Conservation (phyloP, 2,797 vertebrate species). For the Catamblyrhynchus diadema region DNA sequence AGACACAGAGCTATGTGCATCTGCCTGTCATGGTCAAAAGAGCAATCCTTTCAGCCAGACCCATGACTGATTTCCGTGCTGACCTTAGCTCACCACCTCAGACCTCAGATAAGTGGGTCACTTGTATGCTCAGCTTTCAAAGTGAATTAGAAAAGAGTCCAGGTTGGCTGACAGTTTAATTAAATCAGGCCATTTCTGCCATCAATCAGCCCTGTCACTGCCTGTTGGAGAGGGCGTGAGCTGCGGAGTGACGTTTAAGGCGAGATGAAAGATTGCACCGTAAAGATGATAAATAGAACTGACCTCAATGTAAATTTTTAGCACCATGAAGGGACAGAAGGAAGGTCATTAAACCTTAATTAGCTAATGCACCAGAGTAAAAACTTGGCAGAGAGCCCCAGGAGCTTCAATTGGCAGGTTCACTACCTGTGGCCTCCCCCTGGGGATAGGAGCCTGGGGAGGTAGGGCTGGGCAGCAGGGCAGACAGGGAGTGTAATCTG, state of each 20-base stretch:
- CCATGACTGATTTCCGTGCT: constrained; percentile 11
- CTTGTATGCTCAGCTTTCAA: constrained; percentile 38
- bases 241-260: constrained; percentile 9
- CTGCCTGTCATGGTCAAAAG: constrained; percentile 44
- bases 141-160: constrained; percentile 39
- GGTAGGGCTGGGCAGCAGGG: neutral
- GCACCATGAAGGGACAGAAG: neutral
- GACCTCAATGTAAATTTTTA: constrained; percentile 49
- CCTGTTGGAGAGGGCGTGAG: constrained; percentile 20
- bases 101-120: constrained; percentile 63
- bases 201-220: constrained; percentile 44
- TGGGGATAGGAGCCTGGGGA: neutral
- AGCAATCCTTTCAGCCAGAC: constrained; percentile 27
- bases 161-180: constrained; percentile 71
- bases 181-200: constrained; percentile 62
- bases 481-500: neutral
- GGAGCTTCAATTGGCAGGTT: neutral
- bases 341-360: constrained; percentile 7
- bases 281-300: constrained; percentile 58
- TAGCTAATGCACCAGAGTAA: constrained; percentile 7
- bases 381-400: neutral
- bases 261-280: neutral
- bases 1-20: neutral
- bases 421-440: neutral
- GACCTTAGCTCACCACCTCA: constrained; percentile 57